These are phyloP conservation scores for Drosophila bunnanda DNA, from an alignment of 2,888 invertebrate species.

Conservation along the genomic window DNA sequence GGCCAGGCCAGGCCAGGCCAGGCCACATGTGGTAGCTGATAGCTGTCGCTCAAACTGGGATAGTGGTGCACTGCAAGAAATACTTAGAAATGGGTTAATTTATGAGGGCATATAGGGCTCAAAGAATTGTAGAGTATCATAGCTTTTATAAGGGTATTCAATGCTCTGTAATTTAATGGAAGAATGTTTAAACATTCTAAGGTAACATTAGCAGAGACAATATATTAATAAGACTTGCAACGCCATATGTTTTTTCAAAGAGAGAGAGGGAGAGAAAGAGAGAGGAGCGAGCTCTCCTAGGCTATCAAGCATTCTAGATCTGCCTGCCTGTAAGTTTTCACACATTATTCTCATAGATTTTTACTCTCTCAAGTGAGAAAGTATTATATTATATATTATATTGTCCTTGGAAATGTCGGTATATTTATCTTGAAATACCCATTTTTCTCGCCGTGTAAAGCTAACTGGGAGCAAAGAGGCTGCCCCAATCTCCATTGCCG, in stretches of 20 bases:
- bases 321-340: too few species aligned
- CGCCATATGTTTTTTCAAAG: not conserved
- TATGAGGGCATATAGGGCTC: too few species aligned
- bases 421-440: not conserved
- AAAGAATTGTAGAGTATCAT: not conserved
- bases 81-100: too few species aligned
- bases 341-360: too few species aligned
- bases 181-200: not conserved
- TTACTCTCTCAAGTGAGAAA: too few species aligned
- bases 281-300: too few species aligned
- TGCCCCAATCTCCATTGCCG: conserved; percentile 33
- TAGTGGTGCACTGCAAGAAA: conserved; percentile 13
- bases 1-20: conserved; percentile 16
- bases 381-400: too few species aligned
- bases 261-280: too few species aligned
- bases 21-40: conserved; percentile 65
- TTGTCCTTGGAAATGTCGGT: not conserved
- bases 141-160: not conserved
- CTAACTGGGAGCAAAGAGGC: not conserved
- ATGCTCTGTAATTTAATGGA: not conserved
- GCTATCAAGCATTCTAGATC: not conserved
- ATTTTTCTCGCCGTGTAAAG: conserved; percentile 4
- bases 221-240: not conserved
- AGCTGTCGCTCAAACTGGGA: conserved; percentile 68
- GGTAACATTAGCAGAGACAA: not conserved